phyloP scores from a whole-genome alignment of 2,797 vertebrate genomes.

The Clamator glandarius region DNA sequence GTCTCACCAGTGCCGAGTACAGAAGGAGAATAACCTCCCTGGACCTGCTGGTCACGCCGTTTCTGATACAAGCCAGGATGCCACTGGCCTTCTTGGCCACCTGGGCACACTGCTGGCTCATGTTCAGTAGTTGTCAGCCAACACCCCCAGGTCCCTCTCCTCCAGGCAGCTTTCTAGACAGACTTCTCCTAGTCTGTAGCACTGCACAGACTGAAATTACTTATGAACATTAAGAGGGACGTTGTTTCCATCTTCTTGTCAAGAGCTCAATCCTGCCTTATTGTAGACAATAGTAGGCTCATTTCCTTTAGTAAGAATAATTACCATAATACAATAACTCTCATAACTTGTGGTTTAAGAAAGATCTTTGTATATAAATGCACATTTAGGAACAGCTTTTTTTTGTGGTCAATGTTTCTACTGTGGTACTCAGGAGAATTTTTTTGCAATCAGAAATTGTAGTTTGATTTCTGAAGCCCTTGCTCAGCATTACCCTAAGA shows the following conservation, averaged over 20 bases:
- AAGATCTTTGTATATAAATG: fast-evolving
- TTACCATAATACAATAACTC: not conserved
- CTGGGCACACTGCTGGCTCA: too few species aligned
- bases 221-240: not conserved
- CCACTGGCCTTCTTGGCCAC: too few species aligned
- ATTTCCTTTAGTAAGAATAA: not conserved
- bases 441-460: not conserved
- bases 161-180: too few species aligned
- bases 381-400: not conserved
- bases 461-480: not conserved
- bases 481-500: not conserved
- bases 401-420: not conserved
- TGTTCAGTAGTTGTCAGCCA: too few species aligned
- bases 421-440: not conserved
- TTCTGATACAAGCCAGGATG: too few species aligned
- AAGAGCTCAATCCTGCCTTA: not conserved
- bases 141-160: too few species aligned
- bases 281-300: not conserved
- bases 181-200: too few species aligned
- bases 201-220: too few species aligned
- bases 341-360: not conserved
- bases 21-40: too few species aligned
- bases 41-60: too few species aligned
- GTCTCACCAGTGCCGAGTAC: too few species aligned
- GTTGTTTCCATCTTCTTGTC: not conserved